phyloP scores from a whole-genome alignment of 2,113 vertebrate species.

The Dasyornis broadbenti region DNA sequence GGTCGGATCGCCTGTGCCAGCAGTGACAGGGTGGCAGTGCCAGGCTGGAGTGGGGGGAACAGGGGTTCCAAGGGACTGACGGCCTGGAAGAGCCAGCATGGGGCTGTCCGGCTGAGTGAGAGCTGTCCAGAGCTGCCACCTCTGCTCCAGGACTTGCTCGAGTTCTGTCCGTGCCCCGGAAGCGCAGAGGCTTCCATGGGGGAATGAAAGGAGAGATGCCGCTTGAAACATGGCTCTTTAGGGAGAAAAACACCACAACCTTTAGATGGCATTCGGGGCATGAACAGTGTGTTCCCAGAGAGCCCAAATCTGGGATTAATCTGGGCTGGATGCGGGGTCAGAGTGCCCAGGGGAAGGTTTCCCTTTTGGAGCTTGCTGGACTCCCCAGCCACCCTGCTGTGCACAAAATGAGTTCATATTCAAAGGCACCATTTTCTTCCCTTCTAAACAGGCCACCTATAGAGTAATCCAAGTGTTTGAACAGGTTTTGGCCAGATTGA shows the following conservation, averaged over 20 bases:
- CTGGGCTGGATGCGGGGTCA: not conserved
- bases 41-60: not conserved
- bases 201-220: not conserved
- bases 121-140: rapidly evolving
- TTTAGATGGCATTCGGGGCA: rapidly evolving
- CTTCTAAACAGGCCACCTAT: not conserved
- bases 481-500: rapidly evolving
- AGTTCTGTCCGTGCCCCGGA: not conserved
- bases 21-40: not conserved
- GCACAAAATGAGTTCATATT: rapidly evolving
- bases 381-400: rapidly evolving
- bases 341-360: not conserved
- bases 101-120: not conserved
- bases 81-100: not conserved
- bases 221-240: rapidly evolving
- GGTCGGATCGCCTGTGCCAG: not conserved
- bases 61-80: not conserved
- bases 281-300: rapidly evolving
- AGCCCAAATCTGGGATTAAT: not conserved
- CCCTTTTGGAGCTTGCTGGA: rapidly evolving
- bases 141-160: not conserved
- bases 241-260: not conserved
- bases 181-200: rapidly evolving
- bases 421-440: rapidly evolving
- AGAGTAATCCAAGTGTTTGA: not conserved